Evolutionary conservation across 2,888 invertebrate species (phyloP).

Genomic region (Blastobasis lacticolella): DNA sequence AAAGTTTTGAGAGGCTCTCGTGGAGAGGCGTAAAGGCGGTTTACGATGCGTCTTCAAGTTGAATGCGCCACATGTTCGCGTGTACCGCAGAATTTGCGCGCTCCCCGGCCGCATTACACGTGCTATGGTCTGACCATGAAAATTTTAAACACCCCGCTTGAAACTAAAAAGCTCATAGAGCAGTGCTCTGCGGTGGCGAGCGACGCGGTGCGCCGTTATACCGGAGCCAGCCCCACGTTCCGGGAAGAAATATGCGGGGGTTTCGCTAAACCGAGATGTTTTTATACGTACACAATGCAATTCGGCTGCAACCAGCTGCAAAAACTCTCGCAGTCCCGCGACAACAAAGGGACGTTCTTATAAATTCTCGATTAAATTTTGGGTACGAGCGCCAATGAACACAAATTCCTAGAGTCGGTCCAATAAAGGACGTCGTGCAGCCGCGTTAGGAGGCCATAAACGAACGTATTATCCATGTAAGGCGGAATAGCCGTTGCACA

Average conservation of each 20-base stretch:
- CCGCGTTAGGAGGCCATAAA: conserved; percentile 74
- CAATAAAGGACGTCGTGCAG: conserved; percentile 72
- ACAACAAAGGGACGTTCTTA: conserved; percentile 64
- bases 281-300: conserved; percentile 48
- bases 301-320: conserved; percentile 52
- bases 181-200: conserved; percentile 24
- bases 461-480: conserved; percentile 75
- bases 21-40: conserved; percentile 66
- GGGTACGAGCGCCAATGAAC: conserved; percentile 70
- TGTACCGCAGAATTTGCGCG: conserved; percentile 53
- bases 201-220: conserved; percentile 25
- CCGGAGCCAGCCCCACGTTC: conserved; percentile 20
- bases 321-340: conserved; percentile 42
- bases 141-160: conserved; percentile 58
- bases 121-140: conserved; percentile 69
- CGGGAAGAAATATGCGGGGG: conserved; percentile 30
- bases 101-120: conserved; percentile 63
- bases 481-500: conserved; percentile 75
- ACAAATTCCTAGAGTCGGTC: conserved; percentile 72
- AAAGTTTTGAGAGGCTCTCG: conserved; percentile 70
- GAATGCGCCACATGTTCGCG: conserved; percentile 65
- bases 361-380: conserved; percentile 72
- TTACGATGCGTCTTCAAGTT: conserved; percentile 69
- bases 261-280: conserved; percentile 40
- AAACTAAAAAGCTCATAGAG: conserved; percentile 42